Conservation (phyloP, 2,888 invertebrate species). For the Pterostichus niger region DNA sequence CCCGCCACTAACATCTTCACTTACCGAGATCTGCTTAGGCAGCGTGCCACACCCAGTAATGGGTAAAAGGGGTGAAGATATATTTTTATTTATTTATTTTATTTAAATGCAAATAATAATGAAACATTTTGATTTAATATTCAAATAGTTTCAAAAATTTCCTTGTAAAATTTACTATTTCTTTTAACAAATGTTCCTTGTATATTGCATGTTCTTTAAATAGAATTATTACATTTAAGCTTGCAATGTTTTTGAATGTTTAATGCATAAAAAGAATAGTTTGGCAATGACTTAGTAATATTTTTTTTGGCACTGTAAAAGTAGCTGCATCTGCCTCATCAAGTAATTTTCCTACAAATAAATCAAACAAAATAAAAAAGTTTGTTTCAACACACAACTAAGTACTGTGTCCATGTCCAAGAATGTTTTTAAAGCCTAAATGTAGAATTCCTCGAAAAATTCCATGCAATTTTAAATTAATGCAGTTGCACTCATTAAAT, state of each 20-base stretch:
- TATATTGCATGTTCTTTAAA: background rate
- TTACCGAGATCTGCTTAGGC: too few species aligned
- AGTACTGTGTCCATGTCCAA: too few species aligned
- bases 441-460: background rate
- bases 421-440: background rate
- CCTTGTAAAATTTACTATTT: too few species aligned
- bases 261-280: background rate
- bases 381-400: too few species aligned
- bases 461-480: background rate
- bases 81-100: too few species aligned
- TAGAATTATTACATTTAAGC: background rate
- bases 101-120: background rate
- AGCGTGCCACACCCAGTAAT: too few species aligned
- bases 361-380: background rate
- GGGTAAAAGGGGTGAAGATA: too few species aligned
- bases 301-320: background rate
- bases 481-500: background rate
- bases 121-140: too few species aligned
- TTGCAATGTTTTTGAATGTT: background rate
- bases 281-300: background rate
- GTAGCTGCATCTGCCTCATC: background rate
- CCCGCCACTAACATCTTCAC: too few species aligned
- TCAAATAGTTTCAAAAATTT: too few species aligned
- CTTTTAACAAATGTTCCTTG: too few species aligned
- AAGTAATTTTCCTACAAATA: slow-evolving; percentile 18